phyloP scores from a whole-genome alignment of 2,797 vertebrate genomes.

The Mus caroli region DNA sequence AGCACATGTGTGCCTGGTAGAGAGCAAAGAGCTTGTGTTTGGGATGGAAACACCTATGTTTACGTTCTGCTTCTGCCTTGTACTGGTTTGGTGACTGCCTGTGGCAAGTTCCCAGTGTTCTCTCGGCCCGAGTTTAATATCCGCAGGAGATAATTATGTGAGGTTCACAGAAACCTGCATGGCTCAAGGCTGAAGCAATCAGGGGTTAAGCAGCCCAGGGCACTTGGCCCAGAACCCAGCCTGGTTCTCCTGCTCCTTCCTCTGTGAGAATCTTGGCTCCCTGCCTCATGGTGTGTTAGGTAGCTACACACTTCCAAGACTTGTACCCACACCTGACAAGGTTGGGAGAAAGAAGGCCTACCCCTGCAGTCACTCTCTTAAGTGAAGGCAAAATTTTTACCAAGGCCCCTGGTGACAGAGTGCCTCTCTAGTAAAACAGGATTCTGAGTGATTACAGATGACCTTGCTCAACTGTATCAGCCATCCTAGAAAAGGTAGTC shows the following conservation, averaged over 20 bases:
- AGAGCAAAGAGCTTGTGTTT: background rate
- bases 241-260: background rate
- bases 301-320: background rate
- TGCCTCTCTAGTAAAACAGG: background rate
- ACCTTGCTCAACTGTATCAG: background rate
- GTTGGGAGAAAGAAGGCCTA: background rate
- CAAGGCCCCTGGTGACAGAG: background rate
- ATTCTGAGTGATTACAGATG: background rate
- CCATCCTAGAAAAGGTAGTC: background rate
- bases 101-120: background rate
- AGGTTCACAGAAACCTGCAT: background rate
- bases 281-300: background rate
- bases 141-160: background rate
- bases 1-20: background rate
- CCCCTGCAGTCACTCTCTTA: background rate
- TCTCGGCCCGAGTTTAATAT: background rate
- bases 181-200: background rate
- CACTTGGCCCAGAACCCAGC: background rate
- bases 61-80: background rate
- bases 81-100: background rate
- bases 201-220: background rate
- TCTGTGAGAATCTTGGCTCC: background rate
- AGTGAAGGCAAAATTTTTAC: background rate
- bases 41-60: background rate
- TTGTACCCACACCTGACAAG: background rate